Evolutionary conservation across 2,888 invertebrate genomes (phyloP).

Genomic region (Allacma fusca): DNA sequence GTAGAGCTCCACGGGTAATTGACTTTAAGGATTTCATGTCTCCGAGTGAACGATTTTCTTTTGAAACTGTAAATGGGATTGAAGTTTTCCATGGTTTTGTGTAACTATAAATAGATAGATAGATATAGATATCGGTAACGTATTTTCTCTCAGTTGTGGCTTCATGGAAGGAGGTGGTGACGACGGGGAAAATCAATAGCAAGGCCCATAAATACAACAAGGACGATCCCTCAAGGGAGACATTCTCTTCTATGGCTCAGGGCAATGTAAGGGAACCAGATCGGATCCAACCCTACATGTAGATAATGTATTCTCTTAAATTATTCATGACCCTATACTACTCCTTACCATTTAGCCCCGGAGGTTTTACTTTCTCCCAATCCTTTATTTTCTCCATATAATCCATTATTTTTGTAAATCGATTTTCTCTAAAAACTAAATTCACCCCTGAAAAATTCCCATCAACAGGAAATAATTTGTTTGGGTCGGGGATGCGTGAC

Average conservation of each 20-base stretch:
- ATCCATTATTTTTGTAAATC: too few relatives aligned
- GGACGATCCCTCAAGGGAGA: conserved; percentile 16
- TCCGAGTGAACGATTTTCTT: conserved; percentile 16
- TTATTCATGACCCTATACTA: too few relatives aligned
- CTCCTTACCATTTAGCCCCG: too few relatives aligned
- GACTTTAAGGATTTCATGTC: conserved; percentile 2
- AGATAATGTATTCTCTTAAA: background rate
- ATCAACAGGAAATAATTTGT: too few relatives aligned
- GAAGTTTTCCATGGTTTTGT: background rate
- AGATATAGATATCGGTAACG: too few relatives aligned
- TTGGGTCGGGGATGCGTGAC: too few relatives aligned
- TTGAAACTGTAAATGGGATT: conserved; percentile 7
- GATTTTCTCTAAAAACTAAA: too few relatives aligned
- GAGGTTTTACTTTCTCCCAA: too few relatives aligned
- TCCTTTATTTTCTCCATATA: too few relatives aligned
- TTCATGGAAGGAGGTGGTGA: background rate
- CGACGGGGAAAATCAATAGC: conserved; percentile 2
- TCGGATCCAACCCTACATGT: background rate
- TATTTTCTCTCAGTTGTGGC: background rate
- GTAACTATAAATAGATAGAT: too few relatives aligned
- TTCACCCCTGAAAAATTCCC: too few relatives aligned
- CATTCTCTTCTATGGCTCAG: background rate
- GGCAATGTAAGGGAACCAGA: background rate
- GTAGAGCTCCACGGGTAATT: conserved; percentile 1
- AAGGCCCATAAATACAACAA: conserved; percentile 3